Evolutionary conservation across 1,140 invertebrate genomes (phyloP).

Genomic region (Heliconius nattereri): DNA sequence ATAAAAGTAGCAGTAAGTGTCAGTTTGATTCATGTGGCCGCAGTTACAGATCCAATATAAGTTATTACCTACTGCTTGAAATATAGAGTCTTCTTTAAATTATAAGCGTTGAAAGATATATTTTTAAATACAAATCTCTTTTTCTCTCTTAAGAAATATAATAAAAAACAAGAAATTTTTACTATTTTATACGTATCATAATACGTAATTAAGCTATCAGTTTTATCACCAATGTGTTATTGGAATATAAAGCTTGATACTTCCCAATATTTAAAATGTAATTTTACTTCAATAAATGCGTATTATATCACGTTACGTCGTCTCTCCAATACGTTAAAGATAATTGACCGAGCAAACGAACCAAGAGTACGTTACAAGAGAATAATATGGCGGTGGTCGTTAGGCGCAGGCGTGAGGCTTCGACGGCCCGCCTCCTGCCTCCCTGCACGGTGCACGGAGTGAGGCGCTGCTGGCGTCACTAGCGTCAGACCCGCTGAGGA

Average conservation of each 20-base stretch:
- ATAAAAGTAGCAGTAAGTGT: background rate
- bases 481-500: constrained; percentile 34
- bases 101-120: background rate
- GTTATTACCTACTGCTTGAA: background rate
- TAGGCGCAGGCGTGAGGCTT: constrained; percentile 61
- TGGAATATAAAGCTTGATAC: background rate
- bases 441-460: constrained; percentile 40
- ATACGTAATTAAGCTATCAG: background rate
- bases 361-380: constrained; percentile 59
- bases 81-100: background rate
- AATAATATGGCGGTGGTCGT: constrained; percentile 56
- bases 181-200: too few species aligned
- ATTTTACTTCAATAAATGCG: background rate
- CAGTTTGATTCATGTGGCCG: background rate
- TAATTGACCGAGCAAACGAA: constrained; percentile 70
- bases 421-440: constrained; percentile 42
- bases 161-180: background rate
- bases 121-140: background rate
- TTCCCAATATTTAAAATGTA: constrained; percentile 4
- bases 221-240: background rate
- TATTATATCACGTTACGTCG: constrained; percentile 24
- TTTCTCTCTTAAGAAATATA: background rate
- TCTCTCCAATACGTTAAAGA: constrained; percentile 55
- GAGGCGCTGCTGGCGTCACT: constrained; percentile 37
- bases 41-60: background rate